phyloP scores from a whole-genome alignment of 2,113 vertebrate species.

The Vireo altiloquus region DNA sequence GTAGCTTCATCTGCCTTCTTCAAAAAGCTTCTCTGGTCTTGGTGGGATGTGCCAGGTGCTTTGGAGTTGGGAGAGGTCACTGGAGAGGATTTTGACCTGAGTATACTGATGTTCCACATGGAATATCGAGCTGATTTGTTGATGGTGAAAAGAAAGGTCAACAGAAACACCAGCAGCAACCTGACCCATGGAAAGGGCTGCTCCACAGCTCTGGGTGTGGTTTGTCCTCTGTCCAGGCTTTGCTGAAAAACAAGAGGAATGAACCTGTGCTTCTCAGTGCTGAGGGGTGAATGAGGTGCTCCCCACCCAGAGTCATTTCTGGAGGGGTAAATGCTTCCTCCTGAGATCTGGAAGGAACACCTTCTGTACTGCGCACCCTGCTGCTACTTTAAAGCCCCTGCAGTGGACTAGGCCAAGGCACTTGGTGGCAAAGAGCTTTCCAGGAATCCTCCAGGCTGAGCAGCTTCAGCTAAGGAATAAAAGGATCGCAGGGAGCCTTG shows the following conservation, averaged over 20 bases:
- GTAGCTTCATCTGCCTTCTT: not conserved
- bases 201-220: not conserved
- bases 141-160: not conserved
- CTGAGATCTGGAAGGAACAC: not conserved
- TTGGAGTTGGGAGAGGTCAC: not conserved
- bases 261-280: not conserved
- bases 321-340: not conserved
- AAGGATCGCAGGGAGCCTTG: not conserved
- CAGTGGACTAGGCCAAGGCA: not conserved
- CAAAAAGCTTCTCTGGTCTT: not conserved
- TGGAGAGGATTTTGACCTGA: not conserved
- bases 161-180: not conserved
- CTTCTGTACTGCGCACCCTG: not conserved
- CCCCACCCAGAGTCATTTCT: not conserved
- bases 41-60: not conserved
- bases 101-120: not conserved
- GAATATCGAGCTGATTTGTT: not conserved
- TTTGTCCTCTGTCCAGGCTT: not conserved
- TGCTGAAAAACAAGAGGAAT: not conserved
- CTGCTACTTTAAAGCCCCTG: not conserved
- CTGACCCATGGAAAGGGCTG: not conserved
- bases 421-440: not conserved
- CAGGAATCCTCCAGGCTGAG: not conserved
- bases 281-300: not conserved
- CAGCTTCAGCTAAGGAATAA: constrained; percentile 15